Evolutionary conservation across 2,113 vertebrate genomes (phyloP), one percentile per base, ranked within the genome.

Genomic region (Petaurus breviceps): DNA sequence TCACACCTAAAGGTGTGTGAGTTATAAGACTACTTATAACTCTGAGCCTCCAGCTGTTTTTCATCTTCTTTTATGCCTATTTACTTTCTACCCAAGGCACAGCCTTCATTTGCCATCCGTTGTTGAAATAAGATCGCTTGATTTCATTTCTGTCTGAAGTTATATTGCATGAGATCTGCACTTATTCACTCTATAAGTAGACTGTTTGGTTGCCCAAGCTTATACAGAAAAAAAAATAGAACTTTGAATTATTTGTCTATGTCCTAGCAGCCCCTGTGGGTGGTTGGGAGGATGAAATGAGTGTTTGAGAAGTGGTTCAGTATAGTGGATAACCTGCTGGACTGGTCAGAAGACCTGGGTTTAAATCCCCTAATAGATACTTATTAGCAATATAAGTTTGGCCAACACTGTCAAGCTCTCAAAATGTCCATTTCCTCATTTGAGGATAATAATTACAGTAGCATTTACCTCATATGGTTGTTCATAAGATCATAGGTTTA

Each of bases 41-140:
- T 95, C 46, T 43, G 91, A 94, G 93, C 96, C 53, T 96, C 90
- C 96, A 98, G 51, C 50, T 98, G 95, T 16, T 97, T 98, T 95
- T 24, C 93, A 11, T 97, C 92, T 96, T 92, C 53, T 94, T 96
- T 43, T 90, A 25, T 89, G 94, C 95, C 57, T 96, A 68, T 95
- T 95, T 95, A 92, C 84, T 97, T 97, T 93, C 89, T 91, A 77
- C 47, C 37, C 51, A 91, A 26, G 61, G 57, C 92, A 92, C 91
- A n/a, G 12, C 14, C 24, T 50, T 50, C 3, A 91, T 93, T 93
- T 96, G 51, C 46, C 91, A 94, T 68, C 53, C 51, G 68, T 1
- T 28, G 22, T 28, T 93, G 51, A 91, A 96, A 92, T 95, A 90
- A 93, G 50, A 96, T 90, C 51, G 10, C 47, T 90, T 94, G 89